These are phyloP conservation scores for Cebus imitator DNA, from an alignment of 2,113 vertebrate species.

Conservation along the genomic window DNA sequence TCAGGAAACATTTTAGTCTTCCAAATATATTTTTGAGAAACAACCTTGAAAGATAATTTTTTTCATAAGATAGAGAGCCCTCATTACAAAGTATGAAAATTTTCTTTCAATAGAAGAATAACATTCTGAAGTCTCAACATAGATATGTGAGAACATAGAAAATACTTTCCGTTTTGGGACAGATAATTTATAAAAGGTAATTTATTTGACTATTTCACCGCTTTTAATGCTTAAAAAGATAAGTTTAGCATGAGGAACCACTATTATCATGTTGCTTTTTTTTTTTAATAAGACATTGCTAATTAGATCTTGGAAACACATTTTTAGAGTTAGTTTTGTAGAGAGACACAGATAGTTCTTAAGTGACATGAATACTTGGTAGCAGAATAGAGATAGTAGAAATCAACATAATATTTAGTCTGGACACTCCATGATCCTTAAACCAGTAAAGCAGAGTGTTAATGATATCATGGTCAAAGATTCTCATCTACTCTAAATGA, in stretches of 20 bases:
- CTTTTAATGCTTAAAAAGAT: not conserved
- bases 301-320: not conserved
- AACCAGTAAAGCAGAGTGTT: not conserved
- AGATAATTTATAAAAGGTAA: not conserved
- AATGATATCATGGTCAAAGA: not conserved
- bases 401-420: not conserved
- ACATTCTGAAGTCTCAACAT: not conserved
- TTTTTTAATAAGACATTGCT: not conserved
- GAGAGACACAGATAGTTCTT: not conserved
- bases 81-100: not conserved
- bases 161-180: not conserved
- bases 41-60: not conserved
- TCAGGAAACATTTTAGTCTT: constrained; percentile 24
- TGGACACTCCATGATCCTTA: not conserved
- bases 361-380: not conserved
- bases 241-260: not conserved
- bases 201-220: constrained; percentile 3
- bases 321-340: constrained; percentile 19
- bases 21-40: constrained; percentile 40
- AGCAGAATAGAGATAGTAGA: not conserved
- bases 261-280: not conserved
- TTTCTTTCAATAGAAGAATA: not conserved
- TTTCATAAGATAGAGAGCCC: not conserved
- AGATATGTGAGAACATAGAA: not conserved
- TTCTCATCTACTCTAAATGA: not conserved